Conservation (phyloP, 2,113 vertebrate species). For the Eolophus roseicapilla region DNA sequence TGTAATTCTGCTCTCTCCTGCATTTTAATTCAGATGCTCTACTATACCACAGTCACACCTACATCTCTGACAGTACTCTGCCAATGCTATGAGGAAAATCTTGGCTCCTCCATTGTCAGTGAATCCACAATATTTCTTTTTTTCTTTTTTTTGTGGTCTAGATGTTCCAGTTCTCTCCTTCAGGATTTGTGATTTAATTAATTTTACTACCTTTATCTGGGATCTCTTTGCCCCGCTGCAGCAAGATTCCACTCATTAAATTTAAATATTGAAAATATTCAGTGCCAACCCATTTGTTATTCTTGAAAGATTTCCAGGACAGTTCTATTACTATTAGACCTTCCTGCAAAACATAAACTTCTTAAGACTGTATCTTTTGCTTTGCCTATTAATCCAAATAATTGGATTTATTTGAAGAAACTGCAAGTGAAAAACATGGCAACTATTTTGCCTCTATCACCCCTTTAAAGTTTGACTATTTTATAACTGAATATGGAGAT, state of each 20-base stretch:
- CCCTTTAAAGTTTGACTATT: neutral
- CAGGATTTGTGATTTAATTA: neutral
- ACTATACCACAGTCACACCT: neutral
- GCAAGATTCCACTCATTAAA: neutral
- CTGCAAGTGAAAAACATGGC: neutral
- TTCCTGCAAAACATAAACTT: neutral
- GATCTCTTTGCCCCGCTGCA: neutral
- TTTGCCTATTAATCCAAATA: neutral
- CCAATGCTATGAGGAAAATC: neutral
- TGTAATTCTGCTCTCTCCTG: neutral
- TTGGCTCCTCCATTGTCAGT: neutral
- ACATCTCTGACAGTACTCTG: neutral
- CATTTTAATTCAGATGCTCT: neutral
- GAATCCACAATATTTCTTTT: neutral
- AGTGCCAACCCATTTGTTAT: neutral
- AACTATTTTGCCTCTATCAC: neutral
- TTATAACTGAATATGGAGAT: neutral
- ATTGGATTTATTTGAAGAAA: neutral
- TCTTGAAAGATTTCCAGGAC: constrained; percentile 18
- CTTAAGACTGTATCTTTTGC: neutral
- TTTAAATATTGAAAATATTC: constrained; percentile 18
- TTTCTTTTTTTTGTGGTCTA: neutral
- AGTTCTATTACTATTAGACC: neutral
- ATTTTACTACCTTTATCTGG: neutral
- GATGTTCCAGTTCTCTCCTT: neutral